Conservation (phyloP, 2,797 vertebrate species). For the Leptodactylus fallax region DNA sequence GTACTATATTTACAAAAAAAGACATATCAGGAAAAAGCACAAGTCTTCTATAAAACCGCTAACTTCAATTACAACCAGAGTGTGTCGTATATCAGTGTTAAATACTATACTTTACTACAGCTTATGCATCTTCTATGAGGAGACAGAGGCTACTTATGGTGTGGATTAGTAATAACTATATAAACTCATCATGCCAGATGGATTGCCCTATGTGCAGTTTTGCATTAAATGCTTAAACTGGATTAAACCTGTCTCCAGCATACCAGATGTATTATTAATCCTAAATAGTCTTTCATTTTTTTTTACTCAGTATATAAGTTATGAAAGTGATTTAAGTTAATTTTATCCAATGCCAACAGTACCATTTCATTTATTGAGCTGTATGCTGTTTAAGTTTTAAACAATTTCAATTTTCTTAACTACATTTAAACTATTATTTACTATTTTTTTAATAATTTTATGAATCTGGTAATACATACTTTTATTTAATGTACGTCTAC, state of each 20-base stretch:
- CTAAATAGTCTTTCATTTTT: background rate
- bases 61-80: background rate
- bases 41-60: background rate
- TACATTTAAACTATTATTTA: too few species aligned
- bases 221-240: background rate
- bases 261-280: background rate
- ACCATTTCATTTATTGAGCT: too few species aligned
- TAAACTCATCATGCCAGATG: background rate
- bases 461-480: too few species aligned
- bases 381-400: too few species aligned
- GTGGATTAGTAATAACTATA: background rate
- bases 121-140: background rate
- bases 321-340: background rate
- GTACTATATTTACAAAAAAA: background rate
- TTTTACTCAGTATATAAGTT: background rate
- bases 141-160: background rate
- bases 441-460: too few species aligned
- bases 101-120: background rate
- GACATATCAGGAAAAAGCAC: background rate
- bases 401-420: too few species aligned
- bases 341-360: too few species aligned
- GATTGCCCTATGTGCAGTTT: background rate
- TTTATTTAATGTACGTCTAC: too few species aligned
- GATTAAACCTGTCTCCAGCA: constrained; percentile 9
- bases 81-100: background rate